Percentiles rank a stretch among this genome's conserved stretches.
Conservation (phyloP, 2,888 invertebrate genomes). For the Gonocerus acuteangulatus region DNA sequence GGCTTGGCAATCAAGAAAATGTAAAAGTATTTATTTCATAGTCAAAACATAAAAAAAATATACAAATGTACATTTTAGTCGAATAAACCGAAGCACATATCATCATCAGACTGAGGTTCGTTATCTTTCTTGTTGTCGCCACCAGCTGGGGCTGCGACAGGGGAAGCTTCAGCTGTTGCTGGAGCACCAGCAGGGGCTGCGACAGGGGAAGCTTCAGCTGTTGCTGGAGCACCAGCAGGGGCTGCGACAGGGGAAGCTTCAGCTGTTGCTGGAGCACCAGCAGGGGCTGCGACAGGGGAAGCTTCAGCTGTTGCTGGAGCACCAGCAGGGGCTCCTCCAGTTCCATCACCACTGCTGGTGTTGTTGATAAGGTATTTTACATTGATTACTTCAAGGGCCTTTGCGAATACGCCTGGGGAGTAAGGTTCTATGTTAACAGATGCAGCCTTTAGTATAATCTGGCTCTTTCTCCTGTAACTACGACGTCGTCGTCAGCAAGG, state of each 20-base stretch:
- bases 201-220: no score
- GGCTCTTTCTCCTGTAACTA: slow-evolving; percentile 96
- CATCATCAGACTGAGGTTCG: slow-evolving; percentile 78
- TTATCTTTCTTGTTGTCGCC: slow-evolving; percentile 58
- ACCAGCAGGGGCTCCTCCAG: slow-evolving; percentile 66
- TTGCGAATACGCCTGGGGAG: slow-evolving; percentile 97
- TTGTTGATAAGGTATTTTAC: slow-evolving; percentile 88
- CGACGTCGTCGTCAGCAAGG: slow-evolving; percentile 92
- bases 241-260: no score
- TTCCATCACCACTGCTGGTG: slow-evolving; percentile 84
- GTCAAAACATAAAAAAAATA: no score
- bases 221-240: no score
- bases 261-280: no score
- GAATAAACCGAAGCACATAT: slow-evolving; percentile 95
- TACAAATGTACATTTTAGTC: no score
- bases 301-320: slow-evolving; percentile 35
- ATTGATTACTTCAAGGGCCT: slow-evolving; percentile 89
- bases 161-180: no score
- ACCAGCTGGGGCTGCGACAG: slow-evolving; percentile 59
- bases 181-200: no score
- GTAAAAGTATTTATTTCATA: no score
- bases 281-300: no score
- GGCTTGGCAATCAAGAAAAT: no score
- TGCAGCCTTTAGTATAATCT: slow-evolving; percentile 93
- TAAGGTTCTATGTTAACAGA: slow-evolving; percentile 94